Evolutionary conservation across 2,888 invertebrate species (phyloP).

Genomic region (Megamerina dolium): DNA sequence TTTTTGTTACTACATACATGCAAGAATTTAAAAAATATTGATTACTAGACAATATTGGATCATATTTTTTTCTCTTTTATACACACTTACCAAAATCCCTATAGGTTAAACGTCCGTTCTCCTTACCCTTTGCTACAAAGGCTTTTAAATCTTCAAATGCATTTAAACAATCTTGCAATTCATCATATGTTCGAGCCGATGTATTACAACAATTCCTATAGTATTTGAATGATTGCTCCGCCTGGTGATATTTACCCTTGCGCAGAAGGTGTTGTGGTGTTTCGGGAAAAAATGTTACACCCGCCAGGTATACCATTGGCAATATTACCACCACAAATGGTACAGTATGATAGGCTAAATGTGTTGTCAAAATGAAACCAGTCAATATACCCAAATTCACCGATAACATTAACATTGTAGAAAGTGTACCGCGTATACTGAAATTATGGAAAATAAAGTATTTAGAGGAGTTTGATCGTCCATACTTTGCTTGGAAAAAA

Average conservation of each 20-base stretch:
- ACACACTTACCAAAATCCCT: slow-evolving; percentile 39
- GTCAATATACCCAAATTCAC: slow-evolving; percentile 38
- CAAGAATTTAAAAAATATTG: not conserved
- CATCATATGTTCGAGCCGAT: not conserved
- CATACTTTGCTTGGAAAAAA: too few relatives aligned
- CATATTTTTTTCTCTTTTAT: too few relatives aligned
- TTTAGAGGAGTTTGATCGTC: too few relatives aligned
- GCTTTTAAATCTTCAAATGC: not conserved
- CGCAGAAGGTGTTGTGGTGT: slow-evolving; percentile 37
- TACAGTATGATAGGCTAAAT: slow-evolving; percentile 35
- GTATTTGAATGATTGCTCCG: slow-evolving; percentile 35
- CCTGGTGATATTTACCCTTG: slow-evolving; percentile 24
- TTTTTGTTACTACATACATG: not conserved
- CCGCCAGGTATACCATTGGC: slow-evolving; percentile 32
- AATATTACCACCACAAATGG: slow-evolving; percentile 35
- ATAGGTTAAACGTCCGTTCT: not conserved
- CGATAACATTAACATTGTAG: slow-evolving; percentile 37
- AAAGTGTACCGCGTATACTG: slow-evolving; percentile 42
- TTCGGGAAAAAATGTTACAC: slow-evolving; percentile 35
- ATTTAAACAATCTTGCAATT: not conserved
- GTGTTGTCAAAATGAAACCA: slow-evolving; percentile 37
- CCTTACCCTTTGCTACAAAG: not conserved
- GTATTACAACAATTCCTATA: slow-evolving; percentile 29
- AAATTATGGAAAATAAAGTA: not conserved
- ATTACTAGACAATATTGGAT: too few relatives aligned